Conservation (phyloP, 2,888 invertebrate species). For the Rotaria macrura region DNA sequence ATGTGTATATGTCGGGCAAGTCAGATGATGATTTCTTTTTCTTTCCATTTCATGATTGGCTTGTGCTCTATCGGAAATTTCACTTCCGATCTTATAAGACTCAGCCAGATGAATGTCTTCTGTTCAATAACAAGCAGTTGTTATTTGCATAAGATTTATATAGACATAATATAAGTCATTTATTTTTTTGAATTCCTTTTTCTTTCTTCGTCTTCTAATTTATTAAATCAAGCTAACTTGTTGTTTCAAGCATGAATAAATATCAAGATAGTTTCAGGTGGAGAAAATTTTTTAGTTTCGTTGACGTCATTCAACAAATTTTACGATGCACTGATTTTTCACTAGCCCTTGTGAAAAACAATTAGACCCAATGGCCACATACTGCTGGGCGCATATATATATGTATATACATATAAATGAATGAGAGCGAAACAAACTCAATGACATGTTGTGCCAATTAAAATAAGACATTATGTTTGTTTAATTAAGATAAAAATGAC, state of each 20-base stretch:
- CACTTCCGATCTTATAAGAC: background rate
- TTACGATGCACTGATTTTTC: background rate
- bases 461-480: background rate
- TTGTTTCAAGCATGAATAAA: background rate
- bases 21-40: conserved; percentile 9
- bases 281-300: background rate
- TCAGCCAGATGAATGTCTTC: background rate
- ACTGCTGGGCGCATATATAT: too few species aligned
- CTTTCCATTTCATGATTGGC: background rate
- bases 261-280: background rate
- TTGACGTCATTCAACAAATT: background rate
- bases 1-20: background rate
- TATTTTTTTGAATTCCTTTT: too few species aligned
- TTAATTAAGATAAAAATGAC: too few species aligned
- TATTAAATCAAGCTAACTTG: background rate
- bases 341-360: background rate
- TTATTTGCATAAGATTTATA: too few species aligned
- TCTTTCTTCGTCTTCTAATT: background rate
- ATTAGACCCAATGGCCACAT: background rate
- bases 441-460: background rate
- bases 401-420: too few species aligned
- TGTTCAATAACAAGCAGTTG: too few species aligned
- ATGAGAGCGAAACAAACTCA: background rate
- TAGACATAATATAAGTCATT: too few species aligned
- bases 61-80: conserved; percentile 6